Evolutionary conservation across 2,113 vertebrate genomes (phyloP), one percentile per base, ranked within the genome.

Genomic region (Eulemur macaco): DNA sequence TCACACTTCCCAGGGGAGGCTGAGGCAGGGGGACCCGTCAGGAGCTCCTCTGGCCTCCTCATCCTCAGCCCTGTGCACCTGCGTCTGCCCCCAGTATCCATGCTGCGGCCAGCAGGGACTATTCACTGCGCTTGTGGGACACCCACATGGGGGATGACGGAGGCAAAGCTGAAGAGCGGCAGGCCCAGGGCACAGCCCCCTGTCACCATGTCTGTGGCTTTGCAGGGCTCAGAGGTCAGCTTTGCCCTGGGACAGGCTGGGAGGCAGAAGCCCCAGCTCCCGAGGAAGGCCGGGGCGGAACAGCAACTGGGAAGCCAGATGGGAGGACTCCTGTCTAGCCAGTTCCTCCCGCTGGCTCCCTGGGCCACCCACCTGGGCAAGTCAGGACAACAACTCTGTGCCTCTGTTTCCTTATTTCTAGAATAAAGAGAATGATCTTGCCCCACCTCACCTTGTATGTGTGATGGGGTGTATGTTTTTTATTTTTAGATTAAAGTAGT

Each of bases 401-500:
- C 56, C 84, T 97, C 89, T 31, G 13, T 45, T 45, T 78, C 81
- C 52, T 14, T 45, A 29, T 89, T 86, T 93, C 68, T 89, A 47
- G 89, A 95, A 92, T 80, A 88, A 78, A 97, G 69, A 92, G 50
- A 90, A 50, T 52, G 15, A 64, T 34, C 93, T 74, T 13, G 2
- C 73, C 91, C 66, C 73, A 39, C 91, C 92, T 90, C 83, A 29
- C 64, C 64, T n/a, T 12, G 64, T 66, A 18, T 83, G 76, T 86
- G n/a, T 71, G 92, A 69, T 25, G 63, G 71, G 87, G 66, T 81
- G 50, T n/a, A 54, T 86, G 58, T 74, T 85, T 47, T 91, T 96
- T 95, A 89, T 93, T 96, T 97, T 97, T 94, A 96, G 96, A 96
- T 96, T 94, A 91, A 97, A 97, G 96, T 87, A 9, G 39, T 73